Percentiles rank a stretch among this genome's conserved stretches.
Conservation (phyloP, 2,888 invertebrate genomes). For the Eurois occulta region DNA sequence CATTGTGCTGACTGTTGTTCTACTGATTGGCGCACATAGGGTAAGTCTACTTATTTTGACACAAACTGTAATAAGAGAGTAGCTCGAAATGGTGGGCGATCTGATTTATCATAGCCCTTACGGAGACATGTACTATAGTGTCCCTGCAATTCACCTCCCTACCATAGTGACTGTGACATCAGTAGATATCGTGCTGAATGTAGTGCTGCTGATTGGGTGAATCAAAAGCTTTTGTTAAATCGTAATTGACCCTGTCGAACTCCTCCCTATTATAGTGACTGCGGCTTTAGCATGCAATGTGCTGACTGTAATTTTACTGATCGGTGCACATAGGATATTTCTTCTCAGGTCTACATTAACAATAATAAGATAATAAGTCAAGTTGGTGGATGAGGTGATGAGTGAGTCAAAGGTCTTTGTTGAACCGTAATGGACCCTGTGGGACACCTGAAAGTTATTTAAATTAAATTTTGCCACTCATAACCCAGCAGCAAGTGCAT, state of each 20-base stretch:
- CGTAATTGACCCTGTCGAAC: neutral
- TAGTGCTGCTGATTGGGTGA: constrained; percentile 75
- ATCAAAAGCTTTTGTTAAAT: neutral
- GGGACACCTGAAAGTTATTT: neutral
- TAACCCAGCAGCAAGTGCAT: neutral
- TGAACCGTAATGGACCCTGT: neutral
- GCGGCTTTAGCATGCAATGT: constrained; percentile 67
- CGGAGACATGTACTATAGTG: constrained; percentile 50
- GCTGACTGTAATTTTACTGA: constrained; percentile 74
- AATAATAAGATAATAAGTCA: neutral
- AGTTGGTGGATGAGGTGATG: neutral
- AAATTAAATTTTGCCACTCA: neutral
- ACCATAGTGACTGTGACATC: constrained; percentile 72
- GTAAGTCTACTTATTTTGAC: too few species aligned
- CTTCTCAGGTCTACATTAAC: neutral
- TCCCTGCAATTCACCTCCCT: constrained; percentile 72
- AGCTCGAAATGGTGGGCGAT: constrained; percentile 64
- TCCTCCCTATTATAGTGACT: neutral
- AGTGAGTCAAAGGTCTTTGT: constrained; percentile 54
- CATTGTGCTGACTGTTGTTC: constrained; percentile 73
- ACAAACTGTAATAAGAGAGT: neutral
- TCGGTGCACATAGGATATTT: constrained; percentile 64
- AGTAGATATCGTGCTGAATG: constrained; percentile 74
- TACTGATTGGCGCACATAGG: constrained; percentile 79
- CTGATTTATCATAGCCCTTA: constrained; percentile 12